phyloP scores from a whole-genome alignment of 2,113 vertebrate species.

The Nibea albiflora region DNA sequence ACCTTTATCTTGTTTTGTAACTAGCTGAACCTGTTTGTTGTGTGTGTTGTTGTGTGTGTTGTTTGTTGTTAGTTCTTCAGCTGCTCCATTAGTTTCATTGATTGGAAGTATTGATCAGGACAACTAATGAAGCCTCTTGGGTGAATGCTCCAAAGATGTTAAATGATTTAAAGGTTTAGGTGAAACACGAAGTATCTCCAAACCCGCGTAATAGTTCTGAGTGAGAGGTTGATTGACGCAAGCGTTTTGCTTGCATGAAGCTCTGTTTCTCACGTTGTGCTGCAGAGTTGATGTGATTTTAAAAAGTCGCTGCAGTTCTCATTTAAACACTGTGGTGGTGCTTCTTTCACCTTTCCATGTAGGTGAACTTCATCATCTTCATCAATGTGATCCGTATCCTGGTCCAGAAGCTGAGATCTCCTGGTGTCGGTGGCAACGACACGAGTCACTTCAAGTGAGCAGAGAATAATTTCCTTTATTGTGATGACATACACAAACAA shows the following conservation, averaged over 20 bases:
- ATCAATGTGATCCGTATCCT: conserved; percentile 94
- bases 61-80: too few species aligned
- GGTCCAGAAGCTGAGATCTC: conserved; percentile 93
- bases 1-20: neutral
- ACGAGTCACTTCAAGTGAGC: conserved; percentile 84
- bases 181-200: neutral
- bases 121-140: neutral
- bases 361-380: conserved; percentile 96
- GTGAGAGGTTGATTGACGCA: neutral
- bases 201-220: neutral
- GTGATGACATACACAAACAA: neutral
- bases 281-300: neutral
- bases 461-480: neutral
- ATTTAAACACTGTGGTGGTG: too few species aligned
- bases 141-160: neutral
- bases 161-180: neutral
- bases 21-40: neutral
- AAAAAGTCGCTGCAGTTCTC: neutral
- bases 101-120: neutral
- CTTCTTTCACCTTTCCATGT: conserved; percentile 1
- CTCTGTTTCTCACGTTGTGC: neutral
- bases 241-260: too few species aligned
- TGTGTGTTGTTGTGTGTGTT: too few species aligned
- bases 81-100: neutral
- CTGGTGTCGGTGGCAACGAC: conserved; percentile 90